Base-by-base conservation (phyloP, 2,113 vertebrate genomes). In the Sigmodon hispidus region DNA sequence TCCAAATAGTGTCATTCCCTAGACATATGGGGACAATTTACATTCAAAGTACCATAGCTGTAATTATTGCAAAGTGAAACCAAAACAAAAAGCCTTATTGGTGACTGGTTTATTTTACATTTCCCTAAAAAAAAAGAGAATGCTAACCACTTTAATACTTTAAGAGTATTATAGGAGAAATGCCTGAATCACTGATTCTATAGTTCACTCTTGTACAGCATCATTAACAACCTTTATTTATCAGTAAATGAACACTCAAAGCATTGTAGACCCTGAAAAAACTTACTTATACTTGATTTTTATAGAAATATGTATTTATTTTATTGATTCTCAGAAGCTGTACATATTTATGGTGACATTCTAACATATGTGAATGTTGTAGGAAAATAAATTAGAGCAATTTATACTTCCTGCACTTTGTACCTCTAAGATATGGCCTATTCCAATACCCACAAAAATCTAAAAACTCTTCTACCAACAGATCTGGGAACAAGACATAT, bases 91-190 rank as follows among this genome's bases (percentile, higher is more conserved):
- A 75, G 6, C 4, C 19, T 84, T 92, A 36, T 36, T 17, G 55
- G 69, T 83, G 16, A 76, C 21, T 40, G 40, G 89, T 84, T 81
- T 45, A 5, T 45, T 63, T 85, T n/a, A 87, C 77, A 16, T 89
- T 55, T 81, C 22, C 93, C 45, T 87, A 34, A 52, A 6, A 80
- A 40, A 73, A 91, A 92, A 75, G 50, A 5, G 13, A 87, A 94
- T 94, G 26, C 22, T 92, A 93, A 87, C 65, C 15, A 88, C 91
- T 91, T 81, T 81, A 93, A 36, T 79, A 81, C 94, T 95, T 94
- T 63, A 93, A 89, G 21, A 93, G 29, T 12, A 83, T 63, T 91
- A 55, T 24, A 83, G 6, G 29, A 91, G 16, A 8, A 76, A 93
- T 87, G 22, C 29, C 22, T 76, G 84, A 80, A 57, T 95, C 45